Evolutionary conservation across 2,797 vertebrate species (phyloP).

Genomic region (Neosilurus mollespiculum): DNA sequence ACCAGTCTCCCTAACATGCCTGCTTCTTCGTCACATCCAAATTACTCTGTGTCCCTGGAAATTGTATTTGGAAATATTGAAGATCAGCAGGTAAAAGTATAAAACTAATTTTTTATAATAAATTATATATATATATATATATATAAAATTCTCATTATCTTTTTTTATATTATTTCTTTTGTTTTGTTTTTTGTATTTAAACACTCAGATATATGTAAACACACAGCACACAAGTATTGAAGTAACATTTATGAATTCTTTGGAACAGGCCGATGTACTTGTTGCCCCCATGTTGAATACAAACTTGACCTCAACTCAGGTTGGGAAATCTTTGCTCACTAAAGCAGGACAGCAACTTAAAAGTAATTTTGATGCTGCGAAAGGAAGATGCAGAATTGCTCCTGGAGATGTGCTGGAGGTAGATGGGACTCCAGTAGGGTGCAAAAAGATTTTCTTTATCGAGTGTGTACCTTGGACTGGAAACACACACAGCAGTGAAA

Average conservation of each 20-base stretch:
- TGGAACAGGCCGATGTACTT: conserved; percentile 62
- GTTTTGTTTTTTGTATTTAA: not conserved
- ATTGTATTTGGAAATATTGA: conserved; percentile 53
- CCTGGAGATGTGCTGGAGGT: conserved; percentile 66
- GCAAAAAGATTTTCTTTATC: conserved; percentile 64
- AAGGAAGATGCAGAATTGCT: not conserved
- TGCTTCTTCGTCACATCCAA: not conserved
- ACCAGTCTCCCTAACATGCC: not conserved
- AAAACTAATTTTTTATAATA: too few relatives aligned
- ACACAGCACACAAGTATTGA: not conserved
- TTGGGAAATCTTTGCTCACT: conserved; percentile 50
- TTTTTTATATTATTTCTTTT: too few relatives aligned
- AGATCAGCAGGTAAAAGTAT: conserved; percentile 46
- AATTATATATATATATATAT: too few relatives aligned
- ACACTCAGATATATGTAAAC: too few relatives aligned
- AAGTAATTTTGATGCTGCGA: conserved; percentile 37
- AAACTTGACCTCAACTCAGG: conserved; percentile 55
- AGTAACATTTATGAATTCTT: not conserved
- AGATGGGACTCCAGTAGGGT: conserved; percentile 53
- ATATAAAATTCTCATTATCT: too few relatives aligned
- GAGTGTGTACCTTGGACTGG: conserved; percentile 64
- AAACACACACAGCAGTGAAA: conserved; percentile 45
- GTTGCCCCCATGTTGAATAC: conserved; percentile 62
- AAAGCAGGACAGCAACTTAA: conserved; percentile 57
- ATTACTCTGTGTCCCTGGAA: conserved; percentile 41